Evolutionary conservation across 2,888 invertebrate genomes (phyloP).

Genomic region (Xiphydria camelus): DNA sequence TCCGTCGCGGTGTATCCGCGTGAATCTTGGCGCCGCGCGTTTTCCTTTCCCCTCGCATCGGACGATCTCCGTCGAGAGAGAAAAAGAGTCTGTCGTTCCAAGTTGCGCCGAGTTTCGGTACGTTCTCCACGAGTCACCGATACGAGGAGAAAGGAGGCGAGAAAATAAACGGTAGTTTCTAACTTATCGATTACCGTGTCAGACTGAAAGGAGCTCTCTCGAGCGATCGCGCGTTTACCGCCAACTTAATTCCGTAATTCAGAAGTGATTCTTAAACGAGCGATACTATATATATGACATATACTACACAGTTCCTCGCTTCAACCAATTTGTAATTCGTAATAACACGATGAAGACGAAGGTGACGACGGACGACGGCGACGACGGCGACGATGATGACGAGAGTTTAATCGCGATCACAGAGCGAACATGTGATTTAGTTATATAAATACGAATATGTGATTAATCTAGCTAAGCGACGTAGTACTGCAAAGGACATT

Average conservation of each 20-base stretch:
- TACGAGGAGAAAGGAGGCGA: no score
- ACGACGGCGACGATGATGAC: conserved; percentile 22
- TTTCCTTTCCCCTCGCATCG: no score
- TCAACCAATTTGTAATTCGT: conserved; percentile 46
- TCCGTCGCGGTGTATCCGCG: no score
- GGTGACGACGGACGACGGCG: background rate
- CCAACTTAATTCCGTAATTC: conserved; percentile 9
- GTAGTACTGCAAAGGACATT: conserved; percentile 51
- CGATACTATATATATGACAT: conserved; percentile 9
- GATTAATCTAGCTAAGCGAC: conserved; percentile 48
- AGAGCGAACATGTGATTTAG: conserved; percentile 42
- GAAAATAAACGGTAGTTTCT: no score
- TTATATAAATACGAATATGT: conserved; percentile 35
- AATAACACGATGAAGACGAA: conserved; percentile 9
- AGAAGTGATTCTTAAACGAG: conserved; percentile 7
- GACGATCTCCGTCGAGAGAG: no score
- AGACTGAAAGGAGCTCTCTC: no score
- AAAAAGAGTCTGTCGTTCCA: no score
- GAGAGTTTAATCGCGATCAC: conserved; percentile 31
- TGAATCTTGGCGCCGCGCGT: no score
- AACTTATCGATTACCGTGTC: no score
- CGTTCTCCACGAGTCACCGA: no score
- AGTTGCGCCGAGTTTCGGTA: no score
- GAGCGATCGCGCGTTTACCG: conserved; percentile 3
- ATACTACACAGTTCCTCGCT: conserved; percentile 48